Evolutionary conservation across 35 echinoderm and acorn worm species (phyloP), one percentile per base, ranked within the genome.

Genomic region (Ophiothrix spiculata): DNA sequence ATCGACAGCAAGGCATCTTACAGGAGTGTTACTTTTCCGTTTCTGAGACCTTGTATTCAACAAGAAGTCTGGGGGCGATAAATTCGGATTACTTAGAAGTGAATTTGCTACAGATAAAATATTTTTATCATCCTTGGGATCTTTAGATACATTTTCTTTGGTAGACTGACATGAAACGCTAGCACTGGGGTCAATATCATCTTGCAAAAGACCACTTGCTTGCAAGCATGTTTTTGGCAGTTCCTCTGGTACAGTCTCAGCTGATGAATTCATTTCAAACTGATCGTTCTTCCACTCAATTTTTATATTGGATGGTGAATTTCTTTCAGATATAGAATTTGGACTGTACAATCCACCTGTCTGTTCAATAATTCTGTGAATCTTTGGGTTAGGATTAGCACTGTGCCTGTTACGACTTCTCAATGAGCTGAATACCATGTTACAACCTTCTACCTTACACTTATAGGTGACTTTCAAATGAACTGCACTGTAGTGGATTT

Each of bases 351-450:
- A 19, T 19, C 42, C 42, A 49, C 19, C 42, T 49, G 42, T 49
- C 19, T 45, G 37, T 25, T 42, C 19, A 45, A 82, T 75, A 19
- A 39, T 77, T 45, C 76, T 77, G 37, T 89, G 87, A 38, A 89
- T 89, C 63, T 81, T 81, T 25, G 87, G 87, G 79, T 76, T 89
- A 1, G 87, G 87, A 76, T 89, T 89, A 21, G 87, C 54, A 83
- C 87, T 89, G 31, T 89, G 87, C 1, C 87, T 79, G 32, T 89
- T 89, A 36, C 87, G 87, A 60, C 87, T 89, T n/a, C 87, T 33
- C 37, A 89, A 40, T 39, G 87, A 89, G 39, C 87, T 89, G 25
- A 89, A 89, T n/a, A 69, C 40, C 87, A 89, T 89, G 29, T 89
- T 89, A 36, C 87, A 89, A 39, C 87, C 87, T 40, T 89, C 87